Conservation (phyloP, 2,888 invertebrate species). For the Ectemnius continuus region DNA sequence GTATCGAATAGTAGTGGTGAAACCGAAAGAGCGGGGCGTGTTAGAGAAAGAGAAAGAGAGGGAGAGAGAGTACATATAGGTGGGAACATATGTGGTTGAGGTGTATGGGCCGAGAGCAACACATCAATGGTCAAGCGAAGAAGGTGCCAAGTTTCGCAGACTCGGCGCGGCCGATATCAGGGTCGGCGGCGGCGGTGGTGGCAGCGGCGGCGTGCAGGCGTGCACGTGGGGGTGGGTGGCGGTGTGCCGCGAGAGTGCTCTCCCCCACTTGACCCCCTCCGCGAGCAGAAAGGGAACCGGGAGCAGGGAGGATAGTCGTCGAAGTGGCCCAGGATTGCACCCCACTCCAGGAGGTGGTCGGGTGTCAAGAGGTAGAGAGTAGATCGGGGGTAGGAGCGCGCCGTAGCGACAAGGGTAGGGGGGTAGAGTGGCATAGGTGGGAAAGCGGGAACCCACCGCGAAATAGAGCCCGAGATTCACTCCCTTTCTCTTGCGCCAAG, state of each 20-base stretch:
- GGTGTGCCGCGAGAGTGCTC: conserved; percentile 39
- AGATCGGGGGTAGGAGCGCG: conserved; percentile 57
- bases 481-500: conserved; percentile 52
- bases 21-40: neutral
- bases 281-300: conserved; percentile 61
- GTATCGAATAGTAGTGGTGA: neutral
- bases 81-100: neutral
- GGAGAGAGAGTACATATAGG: too few species aligned
- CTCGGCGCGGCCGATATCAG: conserved; percentile 18
- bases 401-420: conserved; percentile 56
- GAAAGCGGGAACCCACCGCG: conserved; percentile 69
- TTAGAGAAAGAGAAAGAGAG: too few species aligned
- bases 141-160: conserved; percentile 28
- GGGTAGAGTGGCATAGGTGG: conserved; percentile 66
- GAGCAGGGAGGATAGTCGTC: conserved; percentile 67
- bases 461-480: conserved; percentile 63
- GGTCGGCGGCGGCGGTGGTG: conserved; percentile 22
- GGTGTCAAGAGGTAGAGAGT: conserved; percentile 61
- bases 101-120: neutral
- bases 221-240: conserved; percentile 40
- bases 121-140: conserved; percentile 28
- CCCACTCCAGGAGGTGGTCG: conserved; percentile 69
- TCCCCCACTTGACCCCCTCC: conserved; percentile 66
- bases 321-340: conserved; percentile 70
- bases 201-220: conserved; percentile 46